Evolutionary conservation across 1,140 invertebrate genomes (phyloP).

Genomic region (Leptopilina boulardi): DNA sequence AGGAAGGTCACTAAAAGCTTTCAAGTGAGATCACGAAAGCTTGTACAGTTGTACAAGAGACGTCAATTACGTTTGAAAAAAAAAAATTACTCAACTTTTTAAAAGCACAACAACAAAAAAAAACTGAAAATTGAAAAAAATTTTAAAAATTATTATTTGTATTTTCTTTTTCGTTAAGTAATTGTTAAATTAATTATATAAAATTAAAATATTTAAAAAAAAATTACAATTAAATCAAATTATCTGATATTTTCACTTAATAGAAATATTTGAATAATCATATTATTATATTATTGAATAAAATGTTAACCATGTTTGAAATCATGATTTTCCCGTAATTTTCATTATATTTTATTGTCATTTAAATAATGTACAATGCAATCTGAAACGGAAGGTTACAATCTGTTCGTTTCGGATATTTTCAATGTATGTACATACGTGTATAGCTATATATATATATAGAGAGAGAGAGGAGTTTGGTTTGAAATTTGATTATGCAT

Average conservation of each 20-base stretch:
- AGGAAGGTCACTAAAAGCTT: constrained; percentile 28
- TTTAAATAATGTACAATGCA: not conserved
- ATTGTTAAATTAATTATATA: no score
- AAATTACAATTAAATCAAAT: no score
- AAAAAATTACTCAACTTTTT: not conserved
- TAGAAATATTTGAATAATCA: no score
- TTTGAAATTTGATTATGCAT: constrained; percentile 32
- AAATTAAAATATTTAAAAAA: no score
- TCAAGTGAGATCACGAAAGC: constrained; percentile 5
- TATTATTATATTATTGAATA: not conserved
- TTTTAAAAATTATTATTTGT: no score
- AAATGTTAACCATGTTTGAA: not conserved
- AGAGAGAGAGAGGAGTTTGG: not conserved
- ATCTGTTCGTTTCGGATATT: not conserved
- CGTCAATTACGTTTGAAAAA: not conserved
- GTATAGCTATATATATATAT: not conserved
- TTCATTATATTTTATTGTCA: not conserved
- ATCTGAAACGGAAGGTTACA: not conserved
- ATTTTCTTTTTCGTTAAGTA: no score
- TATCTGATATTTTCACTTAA: no score
- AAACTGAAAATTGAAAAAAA: not conserved
- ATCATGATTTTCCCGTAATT: not conserved
- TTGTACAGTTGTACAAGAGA: constrained; percentile 2
- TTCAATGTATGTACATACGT: not conserved
- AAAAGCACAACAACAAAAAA: not conserved